A percentile compares a stretch with the other conserved stretches of the same genome.
These are phyloP conservation scores for Tor tambroides DNA, from an alignment of 2,113 vertebrate genomes.

Conservation along the genomic window DNA sequence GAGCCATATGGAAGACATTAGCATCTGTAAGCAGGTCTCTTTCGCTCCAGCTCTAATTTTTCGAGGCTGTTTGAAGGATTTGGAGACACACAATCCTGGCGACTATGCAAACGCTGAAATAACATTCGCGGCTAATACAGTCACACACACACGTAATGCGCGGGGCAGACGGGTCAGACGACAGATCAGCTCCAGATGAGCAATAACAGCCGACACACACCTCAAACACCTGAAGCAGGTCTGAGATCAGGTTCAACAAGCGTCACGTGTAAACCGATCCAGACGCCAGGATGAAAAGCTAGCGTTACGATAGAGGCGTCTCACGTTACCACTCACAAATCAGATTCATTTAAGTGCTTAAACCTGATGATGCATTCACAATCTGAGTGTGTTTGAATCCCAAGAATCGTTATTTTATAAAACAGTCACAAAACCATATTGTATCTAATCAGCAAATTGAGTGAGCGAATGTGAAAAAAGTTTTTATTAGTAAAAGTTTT, in stretches of 20 bases:
- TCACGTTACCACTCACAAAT: slow-evolving; percentile 8
- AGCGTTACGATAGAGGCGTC: background rate
- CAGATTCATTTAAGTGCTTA: background rate
- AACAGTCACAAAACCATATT: background rate
- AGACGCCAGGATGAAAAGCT: background rate
- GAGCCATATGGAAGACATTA: slow-evolving; percentile 45
- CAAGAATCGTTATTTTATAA: no score
- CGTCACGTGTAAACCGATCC: background rate
- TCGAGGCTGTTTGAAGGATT: slow-evolving; percentile 26
- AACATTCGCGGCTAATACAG: slow-evolving; percentile 39
- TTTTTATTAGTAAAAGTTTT: no score
- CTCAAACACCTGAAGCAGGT: slow-evolving; percentile 32
- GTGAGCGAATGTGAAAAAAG: background rate
- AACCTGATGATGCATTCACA: background rate
- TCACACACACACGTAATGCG: slow-evolving; percentile 42
- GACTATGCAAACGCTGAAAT: slow-evolving; percentile 30
- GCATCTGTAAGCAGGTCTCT: slow-evolving; percentile 36
- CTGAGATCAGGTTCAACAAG: slow-evolving; percentile 7
- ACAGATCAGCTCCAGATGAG: slow-evolving; percentile 72
- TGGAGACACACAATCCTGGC: slow-evolving; percentile 31
- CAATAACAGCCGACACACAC: slow-evolving; percentile 61
- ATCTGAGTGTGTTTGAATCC: no score
- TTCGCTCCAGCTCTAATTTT: slow-evolving; percentile 38
- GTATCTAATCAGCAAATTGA: no score
- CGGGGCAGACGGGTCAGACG: slow-evolving; percentile 61